These are phyloP conservation scores for Catharus minimus DNA, from an alignment of 2,113 vertebrate genomes.

Conservation along the genomic window DNA sequence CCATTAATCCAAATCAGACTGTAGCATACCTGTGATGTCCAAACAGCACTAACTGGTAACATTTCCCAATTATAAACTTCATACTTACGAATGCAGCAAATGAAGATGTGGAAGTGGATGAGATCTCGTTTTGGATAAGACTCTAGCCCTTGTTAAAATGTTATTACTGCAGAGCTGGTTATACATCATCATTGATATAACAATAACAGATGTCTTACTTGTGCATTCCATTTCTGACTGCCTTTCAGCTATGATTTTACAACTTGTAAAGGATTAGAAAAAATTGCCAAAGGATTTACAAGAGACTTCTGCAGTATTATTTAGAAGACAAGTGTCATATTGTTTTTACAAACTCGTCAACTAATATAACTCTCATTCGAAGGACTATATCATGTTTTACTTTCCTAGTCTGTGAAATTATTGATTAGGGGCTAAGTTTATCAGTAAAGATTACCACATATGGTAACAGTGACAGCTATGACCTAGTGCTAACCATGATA, in stretches of 20 bases:
- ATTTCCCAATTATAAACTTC: slow-evolving; percentile 72
- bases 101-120: slow-evolving; percentile 54
- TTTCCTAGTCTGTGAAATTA: slow-evolving; percentile 34
- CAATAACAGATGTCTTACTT: slow-evolving; percentile 77
- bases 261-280: slow-evolving; percentile 70
- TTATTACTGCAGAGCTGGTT: slow-evolving; percentile 71
- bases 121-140: slow-evolving; percentile 77
- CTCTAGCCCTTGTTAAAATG: slow-evolving; percentile 70
- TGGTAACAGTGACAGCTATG: not conserved
- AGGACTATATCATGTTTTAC: slow-evolving; percentile 17
- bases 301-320: slow-evolving; percentile 62
- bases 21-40: slow-evolving; percentile 53
- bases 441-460: slow-evolving; percentile 33
- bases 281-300: slow-evolving; percentile 75
- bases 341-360: slow-evolving; percentile 64
- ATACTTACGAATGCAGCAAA: slow-evolving; percentile 70
- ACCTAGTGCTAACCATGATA: not conserved
- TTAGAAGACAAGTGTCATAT: slow-evolving; percentile 65
- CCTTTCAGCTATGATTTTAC: slow-evolving; percentile 74
- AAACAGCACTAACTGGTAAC: slow-evolving; percentile 67
- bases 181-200: slow-evolving; percentile 76
- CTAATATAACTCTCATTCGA: slow-evolving; percentile 35
- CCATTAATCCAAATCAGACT: slow-evolving; percentile 62
- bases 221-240: slow-evolving; percentile 70
- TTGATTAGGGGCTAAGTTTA: slow-evolving; percentile 22